These are phyloP conservation scores for Spialia ferax DNA, from an alignment of 2,888 invertebrate species.

Conservation along the genomic window DNA sequence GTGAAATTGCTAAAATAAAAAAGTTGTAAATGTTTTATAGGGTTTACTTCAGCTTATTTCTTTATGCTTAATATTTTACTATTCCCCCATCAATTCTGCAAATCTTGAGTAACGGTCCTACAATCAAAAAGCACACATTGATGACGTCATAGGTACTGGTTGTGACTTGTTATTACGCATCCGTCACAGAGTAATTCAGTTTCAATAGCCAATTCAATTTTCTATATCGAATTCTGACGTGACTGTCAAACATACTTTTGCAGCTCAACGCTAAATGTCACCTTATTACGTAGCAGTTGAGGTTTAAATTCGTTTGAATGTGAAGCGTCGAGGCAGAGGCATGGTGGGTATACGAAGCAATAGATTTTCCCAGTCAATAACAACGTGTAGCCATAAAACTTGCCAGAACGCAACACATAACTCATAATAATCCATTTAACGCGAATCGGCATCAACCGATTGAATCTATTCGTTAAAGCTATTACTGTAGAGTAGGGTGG, in stretches of 20 bases:
- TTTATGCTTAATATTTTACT: too few relatives aligned
- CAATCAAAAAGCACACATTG: too few relatives aligned
- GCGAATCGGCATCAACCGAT: conserved; percentile 50
- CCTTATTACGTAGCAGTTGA: neutral
- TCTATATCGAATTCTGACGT: conserved; percentile 38
- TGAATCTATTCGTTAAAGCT: conserved; percentile 47
- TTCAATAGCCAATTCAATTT: conserved; percentile 40
- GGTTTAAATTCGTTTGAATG: conserved; percentile 3
- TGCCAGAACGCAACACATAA: conserved; percentile 43
- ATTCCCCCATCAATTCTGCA: too few relatives aligned
- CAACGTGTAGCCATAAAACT: conserved; percentile 40
- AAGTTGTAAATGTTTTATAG: too few relatives aligned
- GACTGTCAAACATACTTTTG: conserved; percentile 13
- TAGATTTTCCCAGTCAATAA: conserved; percentile 42
- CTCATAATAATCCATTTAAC: conserved; percentile 53
- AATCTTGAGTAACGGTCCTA: too few relatives aligned
- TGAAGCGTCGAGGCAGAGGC: neutral
- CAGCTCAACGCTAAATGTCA: neutral
- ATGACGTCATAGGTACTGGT: neutral
- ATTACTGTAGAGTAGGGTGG: conserved; percentile 27
- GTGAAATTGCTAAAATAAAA: too few relatives aligned
- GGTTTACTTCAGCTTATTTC: too few relatives aligned
- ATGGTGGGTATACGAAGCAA: conserved; percentile 29
- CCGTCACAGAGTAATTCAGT: conserved; percentile 35
- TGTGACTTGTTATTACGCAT: conserved; percentile 4